Conservation (phyloP, 2,797 vertebrate species). For the Tamandua tetradactyla region DNA sequence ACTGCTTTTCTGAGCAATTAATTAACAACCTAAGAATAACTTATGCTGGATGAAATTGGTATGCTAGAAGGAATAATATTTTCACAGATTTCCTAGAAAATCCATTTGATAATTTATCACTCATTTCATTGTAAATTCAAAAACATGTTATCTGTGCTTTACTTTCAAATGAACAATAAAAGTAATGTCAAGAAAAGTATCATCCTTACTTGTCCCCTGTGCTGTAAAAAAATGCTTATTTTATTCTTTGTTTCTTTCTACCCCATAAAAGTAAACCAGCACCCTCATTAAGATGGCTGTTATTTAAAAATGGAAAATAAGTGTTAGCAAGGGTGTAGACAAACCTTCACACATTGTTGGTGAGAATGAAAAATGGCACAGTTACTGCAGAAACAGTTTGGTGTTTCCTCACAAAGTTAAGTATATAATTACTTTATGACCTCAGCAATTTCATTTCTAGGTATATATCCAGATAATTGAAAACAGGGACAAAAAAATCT, state of each 20-base stretch:
- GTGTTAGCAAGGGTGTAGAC: too few relatives aligned
- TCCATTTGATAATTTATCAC: not conserved
- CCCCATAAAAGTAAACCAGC: not conserved
- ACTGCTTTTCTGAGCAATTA: slow-evolving; percentile 62
- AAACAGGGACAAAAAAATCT: too few relatives aligned
- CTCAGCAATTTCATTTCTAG: too few relatives aligned
- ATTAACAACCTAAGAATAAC: slow-evolving; percentile 48
- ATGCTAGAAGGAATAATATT: not conserved
- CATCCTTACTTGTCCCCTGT: not conserved
- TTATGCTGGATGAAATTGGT: not conserved
- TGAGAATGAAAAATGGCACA: too few relatives aligned
- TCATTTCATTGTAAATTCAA: slow-evolving; percentile 8
- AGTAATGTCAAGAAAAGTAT: not conserved
- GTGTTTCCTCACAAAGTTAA: too few relatives aligned
- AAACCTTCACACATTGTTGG: too few relatives aligned
- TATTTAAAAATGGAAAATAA: too few relatives aligned
- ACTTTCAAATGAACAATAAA: slow-evolving; percentile 28
- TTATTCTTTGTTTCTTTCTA: not conserved
- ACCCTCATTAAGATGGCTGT: too few relatives aligned
- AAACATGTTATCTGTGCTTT: not conserved
- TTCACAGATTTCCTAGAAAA: not conserved
- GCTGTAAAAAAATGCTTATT: not conserved
- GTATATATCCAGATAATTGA: too few relatives aligned
- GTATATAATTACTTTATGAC: too few relatives aligned
- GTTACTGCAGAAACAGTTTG: too few relatives aligned